These are phyloP conservation scores for Diorhabda elongata DNA, from an alignment of 1,140 invertebrate species.

Conservation along the genomic window DNA sequence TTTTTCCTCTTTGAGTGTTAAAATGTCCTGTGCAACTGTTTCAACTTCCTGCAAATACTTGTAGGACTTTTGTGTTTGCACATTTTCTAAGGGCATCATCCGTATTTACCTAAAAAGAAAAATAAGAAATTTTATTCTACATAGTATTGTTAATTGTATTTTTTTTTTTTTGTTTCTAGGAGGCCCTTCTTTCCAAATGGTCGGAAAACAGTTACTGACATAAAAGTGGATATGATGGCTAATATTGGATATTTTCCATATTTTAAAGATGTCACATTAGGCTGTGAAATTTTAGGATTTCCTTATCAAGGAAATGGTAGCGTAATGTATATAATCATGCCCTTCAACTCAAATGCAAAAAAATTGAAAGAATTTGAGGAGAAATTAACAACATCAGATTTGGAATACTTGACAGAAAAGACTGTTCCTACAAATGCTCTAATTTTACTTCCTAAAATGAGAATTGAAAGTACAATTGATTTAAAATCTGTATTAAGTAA, in stretches of 20 bases:
- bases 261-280: conserved; percentile 51
- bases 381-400: conserved; percentile 48
- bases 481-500: conserved; percentile 51
- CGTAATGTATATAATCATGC: conserved; percentile 69
- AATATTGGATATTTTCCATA: conserved; percentile 55
- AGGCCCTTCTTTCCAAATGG: conserved; percentile 52
- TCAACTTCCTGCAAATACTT: conserved; percentile 41
- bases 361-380: conserved; percentile 52
- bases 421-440: conserved; percentile 52
- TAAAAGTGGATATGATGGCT: conserved; percentile 64
- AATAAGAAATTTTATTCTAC: no score
- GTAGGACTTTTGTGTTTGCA: conserved; percentile 37
- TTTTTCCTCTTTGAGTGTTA: conserved; percentile 42
- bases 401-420: conserved; percentile 54
- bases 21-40: conserved; percentile 39
- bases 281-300: conserved; percentile 62
- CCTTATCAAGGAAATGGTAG: conserved; percentile 64
- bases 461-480: conserved; percentile 55
- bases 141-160: background rate
- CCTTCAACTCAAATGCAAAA: conserved; percentile 49
- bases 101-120: conserved; percentile 3
- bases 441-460: conserved; percentile 64
- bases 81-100: conserved; percentile 27
- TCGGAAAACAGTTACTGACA: conserved; percentile 43
- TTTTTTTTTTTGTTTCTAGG: conserved; percentile 39